These are phyloP conservation scores for Drosophila ohnishii DNA, from an alignment of 1,140 invertebrate species.

Conservation along the genomic window DNA sequence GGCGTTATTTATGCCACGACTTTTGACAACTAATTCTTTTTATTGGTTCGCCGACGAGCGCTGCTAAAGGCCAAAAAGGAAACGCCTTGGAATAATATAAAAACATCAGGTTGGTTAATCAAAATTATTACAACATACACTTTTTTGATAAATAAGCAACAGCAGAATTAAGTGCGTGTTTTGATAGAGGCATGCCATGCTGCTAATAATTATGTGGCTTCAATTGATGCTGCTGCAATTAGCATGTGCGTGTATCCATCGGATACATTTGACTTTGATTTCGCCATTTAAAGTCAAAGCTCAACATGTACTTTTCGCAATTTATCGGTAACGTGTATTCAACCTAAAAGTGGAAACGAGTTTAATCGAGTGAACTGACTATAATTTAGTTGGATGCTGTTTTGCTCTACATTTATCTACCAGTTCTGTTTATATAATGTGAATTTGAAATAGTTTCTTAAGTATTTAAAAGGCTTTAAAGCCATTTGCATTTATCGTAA, in stretches of 20 bases:
- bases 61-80: constrained; percentile 33
- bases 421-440: not conserved
- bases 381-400: not conserved
- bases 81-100: constrained; percentile 54
- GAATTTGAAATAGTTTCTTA: not conserved
- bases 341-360: constrained; percentile 2
- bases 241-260: constrained; percentile 23
- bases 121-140: constrained; percentile 28
- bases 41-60: constrained; percentile 40
- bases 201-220: constrained; percentile 19
- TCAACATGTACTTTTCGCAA: constrained; percentile 7
- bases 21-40: constrained; percentile 62
- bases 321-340: constrained; percentile 1
- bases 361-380: constrained; percentile 10
- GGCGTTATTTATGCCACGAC: constrained; percentile 67
- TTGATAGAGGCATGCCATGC: constrained; percentile 10
- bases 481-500: not conserved
- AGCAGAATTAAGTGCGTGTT: constrained; percentile 17
- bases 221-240: constrained; percentile 37
- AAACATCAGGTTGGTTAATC: constrained; percentile 54
- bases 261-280: constrained; percentile 55
- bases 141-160: no score
- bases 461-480: not conserved
- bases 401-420: not conserved
- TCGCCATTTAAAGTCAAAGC: constrained; percentile 39